phyloP scores from a whole-genome alignment of 2,113 vertebrate genomes.

The Elachura formosa region DNA sequence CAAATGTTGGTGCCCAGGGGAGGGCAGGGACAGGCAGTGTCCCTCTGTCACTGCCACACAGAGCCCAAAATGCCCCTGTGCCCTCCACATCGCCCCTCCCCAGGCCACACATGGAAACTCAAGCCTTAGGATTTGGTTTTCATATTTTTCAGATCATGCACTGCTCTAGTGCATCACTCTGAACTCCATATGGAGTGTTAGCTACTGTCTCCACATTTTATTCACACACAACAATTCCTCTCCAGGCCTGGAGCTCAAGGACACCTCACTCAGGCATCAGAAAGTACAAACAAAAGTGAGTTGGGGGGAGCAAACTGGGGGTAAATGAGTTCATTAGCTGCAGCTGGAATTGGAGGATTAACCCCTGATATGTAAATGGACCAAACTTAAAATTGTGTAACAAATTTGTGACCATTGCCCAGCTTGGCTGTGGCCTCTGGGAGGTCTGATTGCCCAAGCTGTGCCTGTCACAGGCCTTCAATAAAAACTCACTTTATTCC shows the following conservation, averaged over 20 bases:
- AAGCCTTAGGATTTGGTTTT: not conserved
- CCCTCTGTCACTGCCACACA: not conserved
- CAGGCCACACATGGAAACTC: not conserved
- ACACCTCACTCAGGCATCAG: not conserved
- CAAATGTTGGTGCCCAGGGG: too few relatives aligned
- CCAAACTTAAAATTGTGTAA: not conserved
- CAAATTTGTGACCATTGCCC: not conserved
- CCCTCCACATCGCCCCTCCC: not conserved
- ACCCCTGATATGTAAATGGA: not conserved
- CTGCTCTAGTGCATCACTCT: not conserved
- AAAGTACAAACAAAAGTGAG: fast-evolving
- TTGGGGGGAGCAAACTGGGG: not conserved
- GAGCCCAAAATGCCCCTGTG: too few relatives aligned
- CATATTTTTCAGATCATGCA: not conserved
- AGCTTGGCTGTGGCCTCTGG: not conserved
- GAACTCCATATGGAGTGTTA: not conserved
- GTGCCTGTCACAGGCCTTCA: not conserved
- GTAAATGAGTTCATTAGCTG: not conserved
- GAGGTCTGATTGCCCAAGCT: not conserved
- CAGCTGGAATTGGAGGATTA: not conserved
- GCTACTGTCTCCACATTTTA: not conserved
- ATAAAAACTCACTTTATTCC: not conserved
- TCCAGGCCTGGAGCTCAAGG: not conserved
- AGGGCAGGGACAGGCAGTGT: too few relatives aligned
- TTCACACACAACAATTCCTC: not conserved